Percentiles rank a stretch among this genome's conserved stretches.
Conservation (phyloP, 1,140 invertebrate genomes). For the Tetramorium alpestre region DNA sequence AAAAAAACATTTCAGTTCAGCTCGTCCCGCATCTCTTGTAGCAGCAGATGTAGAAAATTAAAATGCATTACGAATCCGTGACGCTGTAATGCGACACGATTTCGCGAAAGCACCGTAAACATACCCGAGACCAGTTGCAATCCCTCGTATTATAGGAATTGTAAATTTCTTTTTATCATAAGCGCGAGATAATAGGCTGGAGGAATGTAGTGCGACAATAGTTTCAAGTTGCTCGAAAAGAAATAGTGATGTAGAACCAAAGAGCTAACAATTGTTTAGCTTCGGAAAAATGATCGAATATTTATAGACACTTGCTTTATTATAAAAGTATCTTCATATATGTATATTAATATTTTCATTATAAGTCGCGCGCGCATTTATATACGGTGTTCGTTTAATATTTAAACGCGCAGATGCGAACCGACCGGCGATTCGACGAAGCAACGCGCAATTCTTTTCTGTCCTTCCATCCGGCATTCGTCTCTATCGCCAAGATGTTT, state of each 20-base stretch:
- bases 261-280: background rate
- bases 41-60: constrained; percentile 39
- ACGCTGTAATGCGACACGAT: constrained; percentile 29
- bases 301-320: background rate
- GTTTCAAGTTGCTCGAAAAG: background rate
- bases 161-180: background rate
- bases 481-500: constrained; percentile 49
- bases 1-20: constrained; percentile 9
- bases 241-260: background rate
- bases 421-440: constrained; percentile 1
- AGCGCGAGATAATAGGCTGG: background rate
- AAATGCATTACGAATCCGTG: constrained; percentile 48
- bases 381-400: background rate
- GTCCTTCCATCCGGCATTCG: constrained; percentile 37
- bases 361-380: background rate
- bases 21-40: background rate
- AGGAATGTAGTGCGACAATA: background rate
- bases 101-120: constrained; percentile 27
- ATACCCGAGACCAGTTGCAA: background rate
- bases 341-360: background rate
- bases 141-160: constrained; percentile 7
- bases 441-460: constrained; percentile 42
- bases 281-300: background rate
- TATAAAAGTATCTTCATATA: background rate
- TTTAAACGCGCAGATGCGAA: constrained; percentile 31